Evolutionary conservation across 1,140 invertebrate genomes (phyloP).

Genomic region (Ceratina calcarata): DNA sequence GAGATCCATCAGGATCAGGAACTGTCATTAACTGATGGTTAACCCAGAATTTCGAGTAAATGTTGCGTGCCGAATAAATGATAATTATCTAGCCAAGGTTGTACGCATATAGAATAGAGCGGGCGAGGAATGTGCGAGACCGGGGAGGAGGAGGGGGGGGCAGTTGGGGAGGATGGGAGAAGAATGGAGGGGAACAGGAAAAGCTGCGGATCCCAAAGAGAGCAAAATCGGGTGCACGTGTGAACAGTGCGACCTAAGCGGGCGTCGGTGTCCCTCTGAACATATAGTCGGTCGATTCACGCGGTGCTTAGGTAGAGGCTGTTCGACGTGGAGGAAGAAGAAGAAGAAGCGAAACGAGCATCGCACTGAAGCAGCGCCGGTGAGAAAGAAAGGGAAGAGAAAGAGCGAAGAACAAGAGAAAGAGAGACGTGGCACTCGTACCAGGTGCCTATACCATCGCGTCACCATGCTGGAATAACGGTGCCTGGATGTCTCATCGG

Average conservation of each 20-base stretch:
- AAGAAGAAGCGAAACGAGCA: constrained; percentile 31
- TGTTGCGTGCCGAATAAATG: constrained; percentile 71
- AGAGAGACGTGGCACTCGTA: constrained; percentile 41
- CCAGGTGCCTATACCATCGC: constrained; percentile 67
- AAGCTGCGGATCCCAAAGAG: constrained; percentile 46
- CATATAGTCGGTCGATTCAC: constrained; percentile 43
- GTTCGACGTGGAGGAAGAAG: constrained; percentile 26
- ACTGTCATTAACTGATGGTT: constrained; percentile 42
- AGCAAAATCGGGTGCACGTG: constrained; percentile 74
- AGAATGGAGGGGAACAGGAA: constrained; percentile 6
- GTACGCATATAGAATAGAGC: constrained; percentile 42
- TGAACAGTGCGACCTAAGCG: constrained; percentile 75
- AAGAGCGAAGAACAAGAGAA: constrained; percentile 15
- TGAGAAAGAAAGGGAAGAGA: constrained; percentile 34
- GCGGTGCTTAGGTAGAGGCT: constrained; percentile 37
- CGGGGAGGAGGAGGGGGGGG: background rate
- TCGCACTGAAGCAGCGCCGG: background rate
- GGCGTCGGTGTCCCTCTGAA: constrained; percentile 56
- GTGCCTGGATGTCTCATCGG: constrained; percentile 73
- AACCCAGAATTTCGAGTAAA: constrained; percentile 41
- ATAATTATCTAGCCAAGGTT: constrained; percentile 67
- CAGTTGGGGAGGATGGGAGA: background rate
- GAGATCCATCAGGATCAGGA: background rate
- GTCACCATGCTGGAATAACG: constrained; percentile 71
- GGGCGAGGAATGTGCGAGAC: background rate